phyloP scores from a whole-genome alignment of 2,797 vertebrate species.

The Buceros bicornis region DNA sequence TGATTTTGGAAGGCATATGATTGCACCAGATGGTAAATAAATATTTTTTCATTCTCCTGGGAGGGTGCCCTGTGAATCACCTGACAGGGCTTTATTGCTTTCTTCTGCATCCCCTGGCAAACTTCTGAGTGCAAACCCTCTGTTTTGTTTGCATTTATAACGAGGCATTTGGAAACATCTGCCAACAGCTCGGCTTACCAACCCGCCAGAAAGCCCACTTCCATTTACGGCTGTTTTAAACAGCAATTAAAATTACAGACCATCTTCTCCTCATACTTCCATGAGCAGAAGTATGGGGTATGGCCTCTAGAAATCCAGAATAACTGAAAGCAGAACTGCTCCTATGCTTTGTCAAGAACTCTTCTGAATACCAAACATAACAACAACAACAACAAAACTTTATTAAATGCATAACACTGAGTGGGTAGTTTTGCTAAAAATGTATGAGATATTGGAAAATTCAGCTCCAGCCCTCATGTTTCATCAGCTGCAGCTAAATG shows the following conservation, averaged over 20 bases:
- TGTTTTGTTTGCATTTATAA: conserved; percentile 7
- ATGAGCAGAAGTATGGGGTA: not conserved
- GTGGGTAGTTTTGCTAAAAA: not conserved
- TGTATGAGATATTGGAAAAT: conserved; percentile 52
- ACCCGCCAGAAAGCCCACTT: not conserved
- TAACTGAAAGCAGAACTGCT: conserved; percentile 18
- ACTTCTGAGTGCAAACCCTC: not conserved
- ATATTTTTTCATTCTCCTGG: not conserved
- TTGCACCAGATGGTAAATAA: conserved; percentile 47
- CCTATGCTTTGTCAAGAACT: not conserved
- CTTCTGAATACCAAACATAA: not conserved
- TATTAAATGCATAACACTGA: not conserved
- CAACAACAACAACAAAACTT: not conserved
- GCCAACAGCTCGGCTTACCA: not conserved
- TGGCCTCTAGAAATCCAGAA: not conserved
- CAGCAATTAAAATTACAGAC: not conserved
- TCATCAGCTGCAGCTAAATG: conserved; percentile 13
- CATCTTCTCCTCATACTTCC: not conserved
- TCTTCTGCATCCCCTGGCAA: conserved; percentile 50
- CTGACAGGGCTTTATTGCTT: conserved; percentile 45
- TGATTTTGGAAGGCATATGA: not conserved
- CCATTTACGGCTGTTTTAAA: not conserved
- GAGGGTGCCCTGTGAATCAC: conserved; percentile 41
- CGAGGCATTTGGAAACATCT: conserved; percentile 30
- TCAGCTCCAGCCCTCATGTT: conserved; percentile 7